phyloP scores from a whole-genome alignment of 2,113 vertebrate species.

The Siniperca chuatsi region DNA sequence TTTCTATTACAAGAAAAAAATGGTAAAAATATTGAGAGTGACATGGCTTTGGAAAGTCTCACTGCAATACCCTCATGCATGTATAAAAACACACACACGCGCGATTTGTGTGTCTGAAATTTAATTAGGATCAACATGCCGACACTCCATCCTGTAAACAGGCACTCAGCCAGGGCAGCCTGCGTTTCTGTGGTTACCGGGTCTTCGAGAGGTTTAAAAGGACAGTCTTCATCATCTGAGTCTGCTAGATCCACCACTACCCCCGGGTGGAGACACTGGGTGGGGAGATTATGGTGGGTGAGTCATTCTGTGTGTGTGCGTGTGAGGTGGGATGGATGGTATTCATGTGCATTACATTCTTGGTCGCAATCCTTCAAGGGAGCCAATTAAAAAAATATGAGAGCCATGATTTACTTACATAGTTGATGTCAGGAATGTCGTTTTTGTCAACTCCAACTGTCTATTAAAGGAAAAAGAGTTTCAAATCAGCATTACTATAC shows the following conservation, averaged over 20 bases:
- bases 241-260: constrained; percentile 87
- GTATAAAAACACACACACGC: constrained; percentile 12
- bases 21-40: background rate
- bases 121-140: constrained; percentile 51
- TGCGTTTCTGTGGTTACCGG: constrained; percentile 80
- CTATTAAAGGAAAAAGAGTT: constrained; percentile 77
- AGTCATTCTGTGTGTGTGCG: constrained; percentile 44
- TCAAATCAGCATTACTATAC: background rate
- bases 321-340: background rate
- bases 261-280: constrained; percentile 86
- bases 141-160: constrained; percentile 75
- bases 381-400: background rate
- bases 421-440: constrained; percentile 98
- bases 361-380: background rate
- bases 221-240: constrained; percentile 84
- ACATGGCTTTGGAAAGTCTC: constrained; percentile 14
- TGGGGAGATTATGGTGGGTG: constrained; percentile 65
- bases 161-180: constrained; percentile 73
- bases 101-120: constrained; percentile 10
- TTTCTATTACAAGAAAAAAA: constrained; percentile 12
- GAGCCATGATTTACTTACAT: constrained; percentile 86
- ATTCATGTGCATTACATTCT: constrained; percentile 26
- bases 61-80: constrained; percentile 46
- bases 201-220: constrained; percentile 84
- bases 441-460: constrained; percentile 99